A percentile compares a stretch with the other conserved stretches of the same genome.
phyloP scores from a whole-genome alignment of 2,113 vertebrate species.

The Xenopus borealis region DNA sequence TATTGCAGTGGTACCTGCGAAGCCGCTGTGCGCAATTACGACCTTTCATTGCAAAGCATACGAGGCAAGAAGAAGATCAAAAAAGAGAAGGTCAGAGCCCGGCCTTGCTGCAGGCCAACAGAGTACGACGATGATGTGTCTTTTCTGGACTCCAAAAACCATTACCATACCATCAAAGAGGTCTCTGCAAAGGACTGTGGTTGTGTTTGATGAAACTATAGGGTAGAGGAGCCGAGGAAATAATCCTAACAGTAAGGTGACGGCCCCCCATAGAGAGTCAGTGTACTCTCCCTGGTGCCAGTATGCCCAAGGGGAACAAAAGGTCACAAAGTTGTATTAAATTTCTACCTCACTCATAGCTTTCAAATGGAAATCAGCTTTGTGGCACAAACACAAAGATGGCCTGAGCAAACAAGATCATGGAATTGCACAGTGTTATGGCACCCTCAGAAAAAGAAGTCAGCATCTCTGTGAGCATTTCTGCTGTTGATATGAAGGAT shows the following conservation, averaged over 20 bases:
- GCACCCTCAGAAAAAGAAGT: background rate
- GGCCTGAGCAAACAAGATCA: background rate
- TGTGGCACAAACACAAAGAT: background rate
- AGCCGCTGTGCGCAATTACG: constrained; percentile 76
- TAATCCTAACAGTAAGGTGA: background rate
- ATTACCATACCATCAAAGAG: constrained; percentile 83
- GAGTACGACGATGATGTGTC: constrained; percentile 85
- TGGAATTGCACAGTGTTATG: background rate
- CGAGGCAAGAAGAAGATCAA: constrained; percentile 63
- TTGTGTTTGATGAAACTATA: constrained; percentile 76
- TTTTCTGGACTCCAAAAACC: constrained; percentile 80
- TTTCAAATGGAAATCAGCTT: background rate
- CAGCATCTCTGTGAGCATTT: background rate
- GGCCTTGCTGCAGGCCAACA: constrained; percentile 87
- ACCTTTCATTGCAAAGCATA: constrained; percentile 83
- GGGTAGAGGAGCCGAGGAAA: background rate
- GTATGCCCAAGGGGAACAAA: constrained; percentile 3
- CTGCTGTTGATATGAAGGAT: constrained; percentile 2
- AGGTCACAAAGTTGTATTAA: constrained; percentile 6
- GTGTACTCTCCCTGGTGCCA: background rate
- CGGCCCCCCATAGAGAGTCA: background rate
- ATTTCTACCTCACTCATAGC: constrained; percentile 35
- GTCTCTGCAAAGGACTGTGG: constrained; percentile 88
- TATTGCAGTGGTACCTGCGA: constrained; percentile 92
- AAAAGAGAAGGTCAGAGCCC: constrained; percentile 70